phyloP scores from a whole-genome alignment of 23 tunicate species.

The Ascidia mentula region DNA sequence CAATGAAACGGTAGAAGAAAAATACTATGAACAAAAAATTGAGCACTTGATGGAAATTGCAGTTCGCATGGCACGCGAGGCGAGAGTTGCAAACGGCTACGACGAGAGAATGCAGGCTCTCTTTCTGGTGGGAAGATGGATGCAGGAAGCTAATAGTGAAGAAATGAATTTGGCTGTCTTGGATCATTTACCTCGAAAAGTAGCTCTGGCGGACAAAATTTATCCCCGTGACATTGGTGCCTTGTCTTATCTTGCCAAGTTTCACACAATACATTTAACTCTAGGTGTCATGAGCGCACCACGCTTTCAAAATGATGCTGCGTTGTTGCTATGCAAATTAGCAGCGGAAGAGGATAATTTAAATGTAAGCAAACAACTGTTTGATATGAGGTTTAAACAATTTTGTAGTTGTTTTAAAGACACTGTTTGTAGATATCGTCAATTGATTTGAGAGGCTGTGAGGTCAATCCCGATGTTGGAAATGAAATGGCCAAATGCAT shows the following conservation, averaged over 20 bases:
- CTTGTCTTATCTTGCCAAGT: background rate
- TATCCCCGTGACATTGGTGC: background rate
- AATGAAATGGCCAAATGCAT: background rate
- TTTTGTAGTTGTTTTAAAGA: too few relatives aligned
- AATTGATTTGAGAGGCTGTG: background rate
- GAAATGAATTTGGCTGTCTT: background rate
- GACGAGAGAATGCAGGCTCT: background rate
- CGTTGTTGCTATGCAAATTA: background rate
- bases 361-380: too few relatives aligned
- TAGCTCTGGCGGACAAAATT: background rate
- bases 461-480: background rate
- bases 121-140: background rate
- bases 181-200: background rate
- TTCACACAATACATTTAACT: background rate
- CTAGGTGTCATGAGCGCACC: background rate
- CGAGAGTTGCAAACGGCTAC: background rate
- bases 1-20: too few relatives aligned
- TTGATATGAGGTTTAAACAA: too few relatives aligned
- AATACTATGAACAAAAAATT: too few relatives aligned
- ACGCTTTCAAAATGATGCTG: background rate
- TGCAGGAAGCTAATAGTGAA: background rate
- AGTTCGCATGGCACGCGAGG: background rate
- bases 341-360: background rate
- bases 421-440: background rate
- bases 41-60: background rate